These are phyloP conservation scores for Mystacides longicornis DNA, from an alignment of 2,888 invertebrate species.

Conservation along the genomic window DNA sequence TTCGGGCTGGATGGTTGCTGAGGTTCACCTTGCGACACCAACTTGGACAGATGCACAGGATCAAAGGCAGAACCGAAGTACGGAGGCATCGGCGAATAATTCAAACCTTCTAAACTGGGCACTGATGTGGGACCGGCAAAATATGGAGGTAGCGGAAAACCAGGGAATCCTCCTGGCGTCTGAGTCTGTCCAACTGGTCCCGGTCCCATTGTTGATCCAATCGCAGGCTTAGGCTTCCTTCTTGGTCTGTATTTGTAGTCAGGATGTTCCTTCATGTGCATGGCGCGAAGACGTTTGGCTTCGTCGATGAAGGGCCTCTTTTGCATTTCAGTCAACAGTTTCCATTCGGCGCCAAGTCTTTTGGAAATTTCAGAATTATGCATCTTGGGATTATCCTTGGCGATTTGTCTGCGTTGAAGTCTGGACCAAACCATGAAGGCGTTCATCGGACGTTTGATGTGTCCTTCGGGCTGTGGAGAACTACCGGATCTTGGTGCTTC, in stretches of 20 bases:
- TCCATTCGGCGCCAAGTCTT: constrained; percentile 90
- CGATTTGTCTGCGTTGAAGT: constrained; percentile 84
- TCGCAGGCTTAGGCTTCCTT: constrained; percentile 72
- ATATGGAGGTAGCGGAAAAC: constrained; percentile 56
- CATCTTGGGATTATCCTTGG: constrained; percentile 91
- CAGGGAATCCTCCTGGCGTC: constrained; percentile 47
- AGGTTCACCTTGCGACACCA: constrained; percentile 40
- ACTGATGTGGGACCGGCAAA: constrained; percentile 55
- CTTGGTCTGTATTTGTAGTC: constrained; percentile 86
- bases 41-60: constrained; percentile 55
- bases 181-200: constrained; percentile 34
- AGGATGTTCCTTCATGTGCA: constrained; percentile 88
- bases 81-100: constrained; percentile 57
- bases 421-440: constrained; percentile 98
- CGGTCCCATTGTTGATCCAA: constrained; percentile 44
- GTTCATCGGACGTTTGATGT: constrained; percentile 96
- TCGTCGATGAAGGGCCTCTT: constrained; percentile 94
- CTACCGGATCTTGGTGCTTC: constrained; percentile 43
- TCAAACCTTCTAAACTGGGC: constrained; percentile 51
- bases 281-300: constrained; percentile 78
- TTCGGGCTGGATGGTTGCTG: constrained; percentile 40
- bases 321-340: constrained; percentile 74
- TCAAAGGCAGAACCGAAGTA: constrained; percentile 74
- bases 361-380: constrained; percentile 88
- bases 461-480: constrained; percentile 56